A percentile compares a stretch with the other conserved stretches of the same genome.
phyloP scores from a whole-genome alignment of 1,140 invertebrate species.

The Sitobion miscanthi region DNA sequence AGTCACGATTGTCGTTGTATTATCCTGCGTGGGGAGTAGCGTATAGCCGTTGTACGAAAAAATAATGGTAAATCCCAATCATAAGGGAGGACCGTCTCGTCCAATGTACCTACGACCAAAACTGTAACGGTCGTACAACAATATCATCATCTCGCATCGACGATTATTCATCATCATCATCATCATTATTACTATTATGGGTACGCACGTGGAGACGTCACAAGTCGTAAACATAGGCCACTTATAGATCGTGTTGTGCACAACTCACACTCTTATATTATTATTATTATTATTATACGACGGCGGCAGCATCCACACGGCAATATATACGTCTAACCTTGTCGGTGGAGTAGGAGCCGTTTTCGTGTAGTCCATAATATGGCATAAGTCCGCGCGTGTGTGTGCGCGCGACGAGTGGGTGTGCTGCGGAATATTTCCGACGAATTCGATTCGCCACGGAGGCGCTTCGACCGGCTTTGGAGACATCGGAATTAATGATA shows the following conservation, averaged over 20 bases:
- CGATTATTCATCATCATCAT: neutral
- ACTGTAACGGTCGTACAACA: neutral
- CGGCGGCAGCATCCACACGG: neutral
- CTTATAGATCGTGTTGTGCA: neutral
- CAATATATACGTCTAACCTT: constrained; percentile 8
- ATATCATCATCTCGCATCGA: neutral
- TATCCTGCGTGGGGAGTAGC: no score
- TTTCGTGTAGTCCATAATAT: no score
- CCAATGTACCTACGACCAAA: neutral
- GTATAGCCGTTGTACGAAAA: neutral
- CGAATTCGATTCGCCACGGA: constrained; percentile 25
- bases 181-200: neutral
- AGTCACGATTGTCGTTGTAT: neutral
- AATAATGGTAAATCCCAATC: constrained; percentile 19
- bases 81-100: neutral
- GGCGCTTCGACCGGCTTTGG: constrained; percentile 34
- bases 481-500: constrained; percentile 36
- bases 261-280: neutral
- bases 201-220: neutral
- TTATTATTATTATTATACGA: no score
- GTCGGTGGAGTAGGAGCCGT: neutral
- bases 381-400: neutral
- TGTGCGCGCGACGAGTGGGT: neutral
- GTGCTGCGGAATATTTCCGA: neutral
- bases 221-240: neutral